phyloP scores from a whole-genome alignment of 2,113 vertebrate genomes.

The Oplegnathus fasciatus region DNA sequence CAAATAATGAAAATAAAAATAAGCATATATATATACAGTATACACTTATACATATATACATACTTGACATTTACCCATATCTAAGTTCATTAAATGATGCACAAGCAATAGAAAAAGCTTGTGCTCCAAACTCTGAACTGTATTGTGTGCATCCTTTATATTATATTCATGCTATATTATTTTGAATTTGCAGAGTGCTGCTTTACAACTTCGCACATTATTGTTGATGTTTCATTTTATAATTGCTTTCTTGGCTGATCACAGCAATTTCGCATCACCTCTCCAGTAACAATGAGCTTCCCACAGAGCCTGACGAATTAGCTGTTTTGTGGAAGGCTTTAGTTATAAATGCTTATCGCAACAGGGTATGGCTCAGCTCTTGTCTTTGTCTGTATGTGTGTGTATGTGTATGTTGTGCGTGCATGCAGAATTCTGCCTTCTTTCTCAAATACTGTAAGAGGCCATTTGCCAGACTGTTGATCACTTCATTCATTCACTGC shows the following conservation, averaged over 20 bases:
- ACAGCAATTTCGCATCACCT: conserved; percentile 55
- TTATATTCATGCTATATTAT: background rate
- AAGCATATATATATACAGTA: no score
- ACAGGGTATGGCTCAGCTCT: conserved; percentile 18
- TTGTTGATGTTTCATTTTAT: conserved; percentile 38
- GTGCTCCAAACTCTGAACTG: background rate
- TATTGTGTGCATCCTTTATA: background rate
- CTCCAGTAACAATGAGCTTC: conserved; percentile 48
- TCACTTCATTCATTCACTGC: conserved; percentile 29
- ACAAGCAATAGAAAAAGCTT: background rate
- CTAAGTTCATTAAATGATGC: conserved; percentile 2
- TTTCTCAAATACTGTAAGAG: conserved; percentile 19
- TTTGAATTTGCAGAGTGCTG: conserved; percentile 21
- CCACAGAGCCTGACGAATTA: conserved; percentile 46
- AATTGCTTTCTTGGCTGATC: conserved; percentile 54
- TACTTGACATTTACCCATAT: conserved; percentile 1
- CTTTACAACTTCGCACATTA: conserved; percentile 28
- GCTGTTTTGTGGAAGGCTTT: conserved; percentile 46
- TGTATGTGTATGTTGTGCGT: background rate
- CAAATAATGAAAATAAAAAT: background rate
- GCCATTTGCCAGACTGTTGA: conserved; percentile 29
- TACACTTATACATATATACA: background rate
- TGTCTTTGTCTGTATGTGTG: conserved; percentile 16
- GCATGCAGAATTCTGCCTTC: background rate
- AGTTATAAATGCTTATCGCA: conserved; percentile 47